phyloP scores from a whole-genome alignment of 30 jellyfish, hydroid and myxozoan species.

The Clytia hemisphaerica region DNA sequence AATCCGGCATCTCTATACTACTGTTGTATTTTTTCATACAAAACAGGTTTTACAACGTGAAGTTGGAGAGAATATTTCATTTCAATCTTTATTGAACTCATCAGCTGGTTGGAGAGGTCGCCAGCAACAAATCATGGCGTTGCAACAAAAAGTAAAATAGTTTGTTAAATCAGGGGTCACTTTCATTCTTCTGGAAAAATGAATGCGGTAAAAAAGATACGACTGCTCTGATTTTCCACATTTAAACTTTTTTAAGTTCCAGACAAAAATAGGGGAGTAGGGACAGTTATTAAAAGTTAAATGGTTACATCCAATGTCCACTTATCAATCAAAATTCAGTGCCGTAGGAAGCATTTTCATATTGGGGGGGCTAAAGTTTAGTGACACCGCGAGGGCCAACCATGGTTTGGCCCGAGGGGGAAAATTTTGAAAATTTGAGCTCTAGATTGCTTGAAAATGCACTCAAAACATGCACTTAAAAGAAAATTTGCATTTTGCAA shows the following conservation, averaged over 20 bases:
- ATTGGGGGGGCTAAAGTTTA: too few species aligned
- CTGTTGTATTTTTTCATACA: neutral
- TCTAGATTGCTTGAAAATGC: too few species aligned
- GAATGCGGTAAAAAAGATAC: neutral
- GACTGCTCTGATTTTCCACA: neutral
- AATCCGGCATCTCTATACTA: too few species aligned
- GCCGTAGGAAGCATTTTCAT: too few species aligned
- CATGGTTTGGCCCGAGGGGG: too few species aligned
- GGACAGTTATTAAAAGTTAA: neutral
- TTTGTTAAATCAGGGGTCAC: neutral
- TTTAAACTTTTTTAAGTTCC: conserved; percentile 56
- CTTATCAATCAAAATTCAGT: too few species aligned
- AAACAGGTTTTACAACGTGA: conserved; percentile 67
- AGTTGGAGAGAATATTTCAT: conserved; percentile 77
- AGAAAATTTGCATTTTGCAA: too few species aligned
- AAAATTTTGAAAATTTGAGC: too few species aligned
- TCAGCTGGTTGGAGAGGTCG: conserved; percentile 84
- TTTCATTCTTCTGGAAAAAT: neutral
- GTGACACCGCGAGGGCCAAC: too few species aligned
- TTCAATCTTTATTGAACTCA: conserved; percentile 56
- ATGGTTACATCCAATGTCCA: conserved; percentile 19
- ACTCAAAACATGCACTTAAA: too few species aligned
- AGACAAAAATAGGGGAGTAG: conserved; percentile 10
- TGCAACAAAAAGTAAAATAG: conserved; percentile 66
- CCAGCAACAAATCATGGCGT: conserved; percentile 73